Conservation (phyloP, 2,888 invertebrate genomes). For the Cheilosia vulpina region DNA sequence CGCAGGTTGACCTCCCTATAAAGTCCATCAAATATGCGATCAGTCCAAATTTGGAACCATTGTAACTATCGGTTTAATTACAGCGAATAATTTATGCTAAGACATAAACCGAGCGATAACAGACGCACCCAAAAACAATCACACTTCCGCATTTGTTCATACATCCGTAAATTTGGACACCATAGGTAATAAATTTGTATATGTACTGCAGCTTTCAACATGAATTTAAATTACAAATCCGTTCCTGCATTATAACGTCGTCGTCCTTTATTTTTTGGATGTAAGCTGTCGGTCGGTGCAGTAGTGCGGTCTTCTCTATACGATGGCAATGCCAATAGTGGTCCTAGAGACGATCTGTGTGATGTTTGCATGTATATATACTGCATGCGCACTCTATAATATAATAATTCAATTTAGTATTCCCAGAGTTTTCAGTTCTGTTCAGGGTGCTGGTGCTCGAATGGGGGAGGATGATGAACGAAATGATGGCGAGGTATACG, state of each 20-base stretch:
- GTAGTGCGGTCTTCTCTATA: background rate
- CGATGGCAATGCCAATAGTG: conserved; percentile 25
- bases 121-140: conserved; percentile 47
- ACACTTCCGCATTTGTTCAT: conserved; percentile 57
- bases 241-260: conserved; percentile 59
- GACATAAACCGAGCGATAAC: conserved; percentile 37
- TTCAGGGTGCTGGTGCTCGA: conserved; percentile 8
- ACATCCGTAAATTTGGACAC: conserved; percentile 64
- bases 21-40: too few relatives aligned
- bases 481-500: conserved; percentile 25
- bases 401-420: conserved; percentile 73
- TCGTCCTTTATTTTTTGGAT: conserved; percentile 50
- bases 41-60: too few relatives aligned
- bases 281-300: conserved; percentile 48
- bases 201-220: conserved; percentile 68
- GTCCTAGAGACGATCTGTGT: conserved; percentile 22
- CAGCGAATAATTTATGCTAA: conserved; percentile 54
- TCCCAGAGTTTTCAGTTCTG: conserved; percentile 49
- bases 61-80: conserved; percentile 26
- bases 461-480: background rate
- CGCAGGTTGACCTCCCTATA: too few relatives aligned
- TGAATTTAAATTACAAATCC: conserved; percentile 73
- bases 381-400: conserved; percentile 56
- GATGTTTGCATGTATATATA: conserved; percentile 37
- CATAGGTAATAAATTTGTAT: conserved; percentile 63